These are phyloP conservation scores for Ormyrus nitidulus DNA, from an alignment of 2,888 invertebrate genomes.

Conservation along the genomic window DNA sequence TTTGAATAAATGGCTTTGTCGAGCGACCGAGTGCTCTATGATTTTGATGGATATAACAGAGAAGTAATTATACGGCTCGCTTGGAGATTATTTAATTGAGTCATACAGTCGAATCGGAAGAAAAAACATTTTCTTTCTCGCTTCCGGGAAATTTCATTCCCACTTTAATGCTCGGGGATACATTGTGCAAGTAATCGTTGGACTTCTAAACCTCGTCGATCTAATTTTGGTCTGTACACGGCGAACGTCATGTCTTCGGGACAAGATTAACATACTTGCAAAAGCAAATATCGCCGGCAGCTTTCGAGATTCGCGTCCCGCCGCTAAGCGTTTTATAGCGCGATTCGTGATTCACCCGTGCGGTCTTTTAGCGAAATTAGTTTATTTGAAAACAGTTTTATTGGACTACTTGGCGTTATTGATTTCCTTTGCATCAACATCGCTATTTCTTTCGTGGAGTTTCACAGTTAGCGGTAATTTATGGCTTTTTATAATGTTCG, in stretches of 20 bases:
- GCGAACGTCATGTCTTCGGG: slow-evolving; percentile 39
- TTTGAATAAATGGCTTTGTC: too few relatives aligned
- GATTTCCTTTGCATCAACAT: too few relatives aligned
- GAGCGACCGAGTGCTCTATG: too few relatives aligned
- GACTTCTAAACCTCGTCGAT: slow-evolving; percentile 52
- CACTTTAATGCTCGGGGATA: slow-evolving; percentile 34
- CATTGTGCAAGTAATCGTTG: slow-evolving; percentile 53
- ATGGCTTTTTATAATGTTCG: too few relatives aligned
- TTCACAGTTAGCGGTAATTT: too few relatives aligned
- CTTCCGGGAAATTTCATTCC: too few relatives aligned
- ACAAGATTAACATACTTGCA: slow-evolving; percentile 57
- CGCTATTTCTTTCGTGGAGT: too few relatives aligned
- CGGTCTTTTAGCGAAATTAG: slow-evolving; percentile 11
- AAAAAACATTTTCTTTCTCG: too few relatives aligned
- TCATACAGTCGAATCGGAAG: too few relatives aligned
- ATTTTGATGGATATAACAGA: too few relatives aligned
- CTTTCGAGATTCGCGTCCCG: slow-evolving; percentile 48
- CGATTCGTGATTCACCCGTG: not conserved
- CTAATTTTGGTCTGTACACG: slow-evolving; percentile 51
- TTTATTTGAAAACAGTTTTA: slow-evolving; percentile 39
- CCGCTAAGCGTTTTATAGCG: slow-evolving; percentile 28
- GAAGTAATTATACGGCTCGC: too few relatives aligned
- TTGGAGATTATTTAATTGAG: too few relatives aligned
- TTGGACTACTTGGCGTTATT: not conserved
- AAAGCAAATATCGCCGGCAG: slow-evolving; percentile 57